Conservation (phyloP, 2,113 vertebrate genomes). For the Chionomys nivalis region DNA sequence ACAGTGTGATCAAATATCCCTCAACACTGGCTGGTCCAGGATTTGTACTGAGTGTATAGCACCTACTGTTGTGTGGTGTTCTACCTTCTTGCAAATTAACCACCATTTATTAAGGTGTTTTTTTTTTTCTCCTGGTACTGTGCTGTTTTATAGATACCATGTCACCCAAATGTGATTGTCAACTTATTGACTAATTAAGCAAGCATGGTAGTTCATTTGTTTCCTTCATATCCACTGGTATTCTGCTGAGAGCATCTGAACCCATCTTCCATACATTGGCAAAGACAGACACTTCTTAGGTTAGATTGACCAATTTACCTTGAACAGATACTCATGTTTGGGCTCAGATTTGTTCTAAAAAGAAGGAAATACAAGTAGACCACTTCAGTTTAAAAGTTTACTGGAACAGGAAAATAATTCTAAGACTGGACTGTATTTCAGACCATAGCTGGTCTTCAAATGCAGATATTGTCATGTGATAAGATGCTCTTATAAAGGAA, state of each 20-base stretch:
- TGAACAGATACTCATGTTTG: not conserved
- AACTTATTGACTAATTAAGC: not conserved
- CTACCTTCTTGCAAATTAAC: not conserved
- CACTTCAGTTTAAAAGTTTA: not conserved
- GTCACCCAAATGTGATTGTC: not conserved
- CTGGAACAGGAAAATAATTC: not conserved
- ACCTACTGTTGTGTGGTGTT: rapidly evolving
- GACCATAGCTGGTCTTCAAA: not conserved
- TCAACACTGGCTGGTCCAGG: not conserved
- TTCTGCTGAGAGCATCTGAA: not conserved
- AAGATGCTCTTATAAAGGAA: not conserved
- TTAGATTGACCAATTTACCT: not conserved
- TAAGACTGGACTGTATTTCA: not conserved
- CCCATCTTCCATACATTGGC: too few species aligned
- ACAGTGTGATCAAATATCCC: not conserved
- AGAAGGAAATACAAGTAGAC: not conserved
- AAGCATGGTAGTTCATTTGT: not conserved
- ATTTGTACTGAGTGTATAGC: not conserved
- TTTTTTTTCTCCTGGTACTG: not conserved
- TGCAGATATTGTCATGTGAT: not conserved
- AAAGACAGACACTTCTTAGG: not conserved
- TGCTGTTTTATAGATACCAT: not conserved
- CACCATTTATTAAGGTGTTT: not conserved
- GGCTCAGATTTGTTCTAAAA: not conserved
- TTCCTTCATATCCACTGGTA: rapidly evolving